These are phyloP conservation scores for Hanleya hanleyi DNA, from an alignment of 2,888 invertebrate species.

Conservation along the genomic window DNA sequence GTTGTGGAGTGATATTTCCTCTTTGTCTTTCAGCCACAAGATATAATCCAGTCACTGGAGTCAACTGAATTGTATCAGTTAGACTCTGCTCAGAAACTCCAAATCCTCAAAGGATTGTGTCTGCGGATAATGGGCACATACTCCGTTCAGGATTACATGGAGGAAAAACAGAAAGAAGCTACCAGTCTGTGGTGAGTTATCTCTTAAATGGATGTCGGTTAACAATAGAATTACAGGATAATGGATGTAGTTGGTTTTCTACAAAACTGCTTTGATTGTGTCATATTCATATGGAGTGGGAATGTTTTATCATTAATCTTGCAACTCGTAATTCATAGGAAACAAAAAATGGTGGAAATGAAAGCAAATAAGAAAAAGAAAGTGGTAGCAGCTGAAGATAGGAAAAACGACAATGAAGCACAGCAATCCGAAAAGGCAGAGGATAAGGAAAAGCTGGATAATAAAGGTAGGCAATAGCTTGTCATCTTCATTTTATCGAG, in stretches of 20 bases:
- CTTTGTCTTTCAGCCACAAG: slow-evolving; percentile 69
- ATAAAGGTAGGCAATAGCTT: neutral
- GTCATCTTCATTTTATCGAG: too few species aligned
- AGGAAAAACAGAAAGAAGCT: slow-evolving; percentile 64
- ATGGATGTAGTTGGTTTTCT: too few species aligned
- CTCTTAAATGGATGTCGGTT: too few species aligned
- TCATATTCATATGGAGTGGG: too few species aligned
- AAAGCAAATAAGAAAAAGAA: slow-evolving; percentile 56
- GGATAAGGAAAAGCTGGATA: slow-evolving; percentile 4
- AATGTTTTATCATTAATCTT: neutral
- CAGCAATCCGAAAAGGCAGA: slow-evolving; percentile 27
- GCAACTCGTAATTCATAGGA: slow-evolving; percentile 38
- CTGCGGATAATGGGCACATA: slow-evolving; percentile 70
- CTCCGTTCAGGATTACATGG: slow-evolving; percentile 72
- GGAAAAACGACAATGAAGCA: slow-evolving; percentile 30
- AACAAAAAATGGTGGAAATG: slow-evolving; percentile 51
- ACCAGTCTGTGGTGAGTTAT: slow-evolving; percentile 61
- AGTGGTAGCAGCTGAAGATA: slow-evolving; percentile 13
- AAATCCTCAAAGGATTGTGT: slow-evolving; percentile 67
- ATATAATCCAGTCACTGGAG: slow-evolving; percentile 63
- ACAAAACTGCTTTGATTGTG: too few species aligned
- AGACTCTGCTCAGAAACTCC: slow-evolving; percentile 61
- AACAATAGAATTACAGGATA: too few species aligned
- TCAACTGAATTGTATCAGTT: slow-evolving; percentile 64
- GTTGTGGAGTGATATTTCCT: too few species aligned